Evolutionary conservation across 2,888 invertebrate genomes (phyloP), one percentile per base, ranked within the genome.

Genomic region (Rhamphomyia laevipes): DNA sequence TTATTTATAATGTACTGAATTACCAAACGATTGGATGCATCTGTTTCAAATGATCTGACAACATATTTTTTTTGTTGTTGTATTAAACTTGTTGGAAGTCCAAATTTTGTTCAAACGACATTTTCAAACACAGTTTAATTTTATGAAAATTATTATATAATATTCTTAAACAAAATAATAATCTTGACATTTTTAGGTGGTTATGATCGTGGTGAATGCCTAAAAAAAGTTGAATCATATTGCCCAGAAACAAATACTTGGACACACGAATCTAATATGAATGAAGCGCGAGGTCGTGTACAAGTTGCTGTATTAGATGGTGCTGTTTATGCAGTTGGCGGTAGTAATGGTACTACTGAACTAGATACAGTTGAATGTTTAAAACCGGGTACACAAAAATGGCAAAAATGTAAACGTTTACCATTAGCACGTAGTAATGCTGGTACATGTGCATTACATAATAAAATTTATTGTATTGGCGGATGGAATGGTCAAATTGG

Each of bases 161-260:
- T 27, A n/a, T n/a, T 27, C 9, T 27, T 27, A 27, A 27, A 9
- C 23, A 27, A 9, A 27, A 7, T 9, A 27, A 27, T 27, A 27
- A 27, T 9, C 5, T 45, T 45, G 27, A 13, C 7, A 21, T 33
- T 46, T 47, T 41, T 31, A 53, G 54, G 84, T 61, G 85, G 86
- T 10, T 90, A 91, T 71, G 88, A 90, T 71, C 77, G 90, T 56
- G 84, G 84, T 40, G 86, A 89, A 65, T 90, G 89, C 64, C 73
- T 91, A 58, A 78, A 78, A 56, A 76, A 79, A 17, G 84, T 82
- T 1, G 88, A 88, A 70, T 77, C 78, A 42, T 91, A 86, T 73
- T 76, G 81, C 61, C 81, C 86, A 6, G 72, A 71, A 45, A 71
- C 68, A 5, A 87, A 88, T 71, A 71, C 70, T 47, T 91, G 91